phyloP scores from a whole-genome alignment of 2,113 vertebrate species.

The Physeter macrocephalus region DNA sequence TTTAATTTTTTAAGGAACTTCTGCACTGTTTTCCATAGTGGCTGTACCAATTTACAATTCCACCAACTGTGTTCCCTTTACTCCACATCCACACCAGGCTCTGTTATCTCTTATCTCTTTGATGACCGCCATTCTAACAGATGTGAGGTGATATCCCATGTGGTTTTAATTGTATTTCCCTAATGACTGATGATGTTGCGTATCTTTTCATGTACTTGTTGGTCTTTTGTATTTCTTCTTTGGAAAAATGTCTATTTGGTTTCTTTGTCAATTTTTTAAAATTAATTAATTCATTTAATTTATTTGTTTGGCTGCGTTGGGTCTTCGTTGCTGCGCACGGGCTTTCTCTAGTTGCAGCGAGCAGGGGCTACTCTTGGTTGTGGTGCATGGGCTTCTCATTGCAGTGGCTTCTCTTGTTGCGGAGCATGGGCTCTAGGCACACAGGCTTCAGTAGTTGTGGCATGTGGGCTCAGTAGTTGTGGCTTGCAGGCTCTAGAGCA shows the following conservation, averaged over 20 bases:
- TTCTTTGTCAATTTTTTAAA: not conserved
- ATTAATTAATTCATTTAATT: no score
- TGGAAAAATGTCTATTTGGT: not conserved
- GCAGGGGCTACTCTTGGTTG: no score
- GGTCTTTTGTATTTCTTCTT: not conserved
- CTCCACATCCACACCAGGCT: not conserved
- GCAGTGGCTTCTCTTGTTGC: no score
- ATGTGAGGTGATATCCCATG: not conserved
- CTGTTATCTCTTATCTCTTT: not conserved
- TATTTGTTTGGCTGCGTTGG: no score
- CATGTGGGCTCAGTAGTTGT: no score
- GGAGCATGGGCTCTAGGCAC: no score
- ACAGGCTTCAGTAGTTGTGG: no score
- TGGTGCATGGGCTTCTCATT: no score
- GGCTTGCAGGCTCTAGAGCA: no score
- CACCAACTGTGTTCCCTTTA: not conserved
- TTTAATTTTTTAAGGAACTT: not conserved
- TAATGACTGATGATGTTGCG: not conserved
- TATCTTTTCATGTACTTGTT: not conserved
- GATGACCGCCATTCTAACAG: not conserved
- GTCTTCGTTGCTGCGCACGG: no score
- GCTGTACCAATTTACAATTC: not conserved
- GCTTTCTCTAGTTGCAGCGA: no score
- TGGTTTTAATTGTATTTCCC: not conserved
- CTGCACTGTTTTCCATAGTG: not conserved